Percentiles rank a stretch among this genome's conserved stretches.
Evolutionary conservation across 2,113 vertebrate genomes (phyloP).

Genomic region (Xiphophorus hellerii): DNA sequence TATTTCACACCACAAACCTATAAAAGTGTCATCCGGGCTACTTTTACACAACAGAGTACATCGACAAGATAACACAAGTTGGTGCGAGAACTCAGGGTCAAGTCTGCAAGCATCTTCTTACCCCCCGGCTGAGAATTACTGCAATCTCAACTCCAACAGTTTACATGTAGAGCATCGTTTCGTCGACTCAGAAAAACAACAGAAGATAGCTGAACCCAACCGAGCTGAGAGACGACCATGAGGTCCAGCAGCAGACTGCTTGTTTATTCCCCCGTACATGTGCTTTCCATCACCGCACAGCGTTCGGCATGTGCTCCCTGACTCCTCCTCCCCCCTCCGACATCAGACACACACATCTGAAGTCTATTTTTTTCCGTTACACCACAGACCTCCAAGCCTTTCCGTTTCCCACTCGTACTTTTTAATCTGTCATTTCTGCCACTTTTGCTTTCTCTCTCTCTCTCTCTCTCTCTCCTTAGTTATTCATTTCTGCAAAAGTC

Average conservation of each 20-base stretch:
- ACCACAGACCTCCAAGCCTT: slow-evolving; percentile 42
- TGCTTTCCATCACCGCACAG: slow-evolving; percentile 29
- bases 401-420: slow-evolving; percentile 25
- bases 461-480: neutral
- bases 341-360: neutral
- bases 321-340: neutral
- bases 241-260: slow-evolving; percentile 16
- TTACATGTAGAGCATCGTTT: neutral
- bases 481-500: neutral
- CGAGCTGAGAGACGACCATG: neutral
- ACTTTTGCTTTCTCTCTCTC: slow-evolving; percentile 27
- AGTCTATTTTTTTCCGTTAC: slow-evolving; percentile 39
- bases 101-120: neutral
- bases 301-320: slow-evolving; percentile 26
- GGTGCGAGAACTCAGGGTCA: neutral
- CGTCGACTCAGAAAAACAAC: neutral
- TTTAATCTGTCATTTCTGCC: neutral
- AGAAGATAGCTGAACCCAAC: neutral
- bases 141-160: neutral
- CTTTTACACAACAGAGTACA: neutral
- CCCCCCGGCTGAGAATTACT: neutral
- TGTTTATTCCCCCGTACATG: slow-evolving; percentile 33
- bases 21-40: neutral
- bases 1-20: neutral
- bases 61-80: neutral